Evolutionary conservation across 92 coral and sea anemone species (phyloP).

Genomic region (Phymanthus crucifer): DNA sequence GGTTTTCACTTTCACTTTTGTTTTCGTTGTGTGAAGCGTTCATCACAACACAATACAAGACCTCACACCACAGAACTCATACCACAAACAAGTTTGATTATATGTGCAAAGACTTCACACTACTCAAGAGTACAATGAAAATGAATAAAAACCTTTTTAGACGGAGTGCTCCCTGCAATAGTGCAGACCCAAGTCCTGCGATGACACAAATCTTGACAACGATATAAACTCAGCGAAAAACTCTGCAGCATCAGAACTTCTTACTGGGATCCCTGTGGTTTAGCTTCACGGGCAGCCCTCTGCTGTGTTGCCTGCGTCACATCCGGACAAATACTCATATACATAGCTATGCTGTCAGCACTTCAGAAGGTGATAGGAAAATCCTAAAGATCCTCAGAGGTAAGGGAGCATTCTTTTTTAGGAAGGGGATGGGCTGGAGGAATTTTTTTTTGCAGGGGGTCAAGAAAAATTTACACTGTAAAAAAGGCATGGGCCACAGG

Average conservation of each 20-base stretch:
- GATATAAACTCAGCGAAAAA: background rate
- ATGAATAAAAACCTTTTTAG: conserved; percentile 5
- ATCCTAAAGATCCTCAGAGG: too few relatives aligned
- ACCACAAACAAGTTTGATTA: background rate
- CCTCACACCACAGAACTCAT: background rate
- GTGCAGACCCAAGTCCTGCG: conserved; percentile 27
- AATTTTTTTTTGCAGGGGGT: too few relatives aligned
- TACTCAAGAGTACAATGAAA: too few relatives aligned
- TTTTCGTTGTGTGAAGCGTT: too few relatives aligned
- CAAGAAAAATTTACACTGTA: too few relatives aligned
- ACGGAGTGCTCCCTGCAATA: conserved; percentile 35
- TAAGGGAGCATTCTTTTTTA: too few relatives aligned
- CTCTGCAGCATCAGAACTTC: background rate
- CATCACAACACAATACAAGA: background rate
- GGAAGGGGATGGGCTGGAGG: too few relatives aligned
- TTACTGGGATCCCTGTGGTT: background rate
- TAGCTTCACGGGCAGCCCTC: background rate
- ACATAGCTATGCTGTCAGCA: too few relatives aligned
- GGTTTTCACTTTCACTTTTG: background rate
- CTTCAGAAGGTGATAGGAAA: too few relatives aligned
- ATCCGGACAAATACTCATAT: too few relatives aligned
- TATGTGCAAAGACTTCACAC: too few relatives aligned
- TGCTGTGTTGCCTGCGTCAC: background rate
- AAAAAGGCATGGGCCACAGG: too few relatives aligned
- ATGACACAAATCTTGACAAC: conserved; percentile 32